These are phyloP conservation scores for Odontomyia ornata DNA, from an alignment of 2,888 invertebrate species.

Conservation along the genomic window DNA sequence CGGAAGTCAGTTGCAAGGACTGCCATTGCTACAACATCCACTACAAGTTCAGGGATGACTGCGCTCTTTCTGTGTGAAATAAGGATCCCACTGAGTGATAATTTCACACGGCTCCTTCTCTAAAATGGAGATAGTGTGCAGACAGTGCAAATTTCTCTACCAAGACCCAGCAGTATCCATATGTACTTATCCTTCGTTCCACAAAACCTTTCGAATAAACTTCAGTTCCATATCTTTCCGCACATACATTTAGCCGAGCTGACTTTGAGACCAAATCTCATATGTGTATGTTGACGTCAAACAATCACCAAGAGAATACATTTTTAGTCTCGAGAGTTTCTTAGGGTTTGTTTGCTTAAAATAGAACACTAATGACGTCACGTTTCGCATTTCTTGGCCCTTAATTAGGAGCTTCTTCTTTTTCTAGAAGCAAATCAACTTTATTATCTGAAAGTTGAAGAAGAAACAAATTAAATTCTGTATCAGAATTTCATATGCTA, in stretches of 20 bases:
- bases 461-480: constrained; percentile 11
- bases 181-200: not conserved
- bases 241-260: not conserved
- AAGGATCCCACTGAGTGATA: constrained; percentile 46
- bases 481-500: not conserved
- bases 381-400: constrained; percentile 44
- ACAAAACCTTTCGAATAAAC: not conserved
- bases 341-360: constrained; percentile 28
- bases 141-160: constrained; percentile 29
- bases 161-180: not conserved
- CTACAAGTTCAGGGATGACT: not conserved
- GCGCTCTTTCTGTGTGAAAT: constrained; percentile 28
- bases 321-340: not conserved
- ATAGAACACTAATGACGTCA: constrained; percentile 49
- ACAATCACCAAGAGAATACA: constrained; percentile 38
- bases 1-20: not conserved
- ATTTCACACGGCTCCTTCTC: constrained; percentile 48
- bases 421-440: constrained; percentile 20
- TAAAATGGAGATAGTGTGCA: constrained; percentile 38
- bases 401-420: constrained; percentile 47
- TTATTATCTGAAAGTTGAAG: constrained; percentile 18
- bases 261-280: constrained; percentile 5
- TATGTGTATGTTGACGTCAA: constrained; percentile 39
- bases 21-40: not conserved
- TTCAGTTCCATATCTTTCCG: constrained; percentile 8